Evolutionary conservation across 1,140 invertebrate species (phyloP), one percentile per base, ranked within the genome.

Genomic region (Holcopasites calliopsidis): DNA sequence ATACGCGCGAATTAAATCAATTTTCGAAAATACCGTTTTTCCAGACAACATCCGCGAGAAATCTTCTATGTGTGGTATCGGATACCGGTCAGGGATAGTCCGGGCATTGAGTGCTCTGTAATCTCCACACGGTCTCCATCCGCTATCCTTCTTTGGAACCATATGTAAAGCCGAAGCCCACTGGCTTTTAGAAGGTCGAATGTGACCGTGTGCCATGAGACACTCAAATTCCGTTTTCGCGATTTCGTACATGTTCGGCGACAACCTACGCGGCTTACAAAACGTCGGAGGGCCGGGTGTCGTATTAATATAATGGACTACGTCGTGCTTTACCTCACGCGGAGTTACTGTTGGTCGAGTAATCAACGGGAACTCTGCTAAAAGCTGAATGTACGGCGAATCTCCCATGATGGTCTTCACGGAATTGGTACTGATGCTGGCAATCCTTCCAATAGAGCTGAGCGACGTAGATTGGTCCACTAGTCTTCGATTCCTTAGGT

Each of bases 1-100:
- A 42, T 26, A 60, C 18, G 57, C 57, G 6, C 40, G 2, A 10
- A 42, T 38, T 18, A 42, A 16, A 60, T 60, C 57, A 6, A 42
- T 23, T 16, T 5, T 28, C 0, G 42, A 61, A 28, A 61, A 61
- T 44, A 61, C 16, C 0, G 21, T 26, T 28, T 61, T 61, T 13
- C 58, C 58, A 18, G 1, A 6, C n/a, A 61, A n/a, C 26, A 16
- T 42, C 0, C 40, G 58, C 23, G 40, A 26, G 35, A 61, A 44
- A 44, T 61, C 58, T 16, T 61, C 58, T 6, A 62, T 62, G 11
- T 47, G 60, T 13, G 60, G 60, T 6, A 47, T 31, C 4, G 60
- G 28, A n/a, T 62, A 47, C 18, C 60, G 10, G 8, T 62, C 60
- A 0, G 60, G 16, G 4, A 62, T 49, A 8, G 40, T 47, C 0